These are phyloP conservation scores for Saturnia pavonia DNA, from an alignment of 2,888 invertebrate species.

Conservation along the genomic window DNA sequence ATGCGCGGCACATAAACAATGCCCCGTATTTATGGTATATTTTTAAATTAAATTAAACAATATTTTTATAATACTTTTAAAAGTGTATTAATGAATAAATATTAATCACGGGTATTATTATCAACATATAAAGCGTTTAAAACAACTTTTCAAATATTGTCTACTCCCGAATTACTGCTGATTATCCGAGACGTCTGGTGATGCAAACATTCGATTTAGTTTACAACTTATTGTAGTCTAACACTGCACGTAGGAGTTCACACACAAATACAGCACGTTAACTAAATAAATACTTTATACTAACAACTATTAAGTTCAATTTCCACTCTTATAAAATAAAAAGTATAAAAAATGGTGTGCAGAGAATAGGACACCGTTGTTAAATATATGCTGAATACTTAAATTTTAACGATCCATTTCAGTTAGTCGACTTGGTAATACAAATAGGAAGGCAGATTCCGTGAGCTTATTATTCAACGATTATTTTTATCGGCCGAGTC, in stretches of 20 bases:
- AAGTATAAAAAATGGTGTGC: not conserved
- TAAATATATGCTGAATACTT: slow-evolving; percentile 25
- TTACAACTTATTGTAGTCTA: too few species aligned
- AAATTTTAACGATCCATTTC: slow-evolving; percentile 25
- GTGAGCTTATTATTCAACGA: slow-evolving; percentile 27
- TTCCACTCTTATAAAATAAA: not conserved
- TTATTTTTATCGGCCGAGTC: slow-evolving; percentile 30
- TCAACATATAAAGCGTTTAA: too few species aligned
- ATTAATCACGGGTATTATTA: too few species aligned
- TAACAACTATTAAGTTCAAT: not conserved
- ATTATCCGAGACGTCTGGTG: not conserved
- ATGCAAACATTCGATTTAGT: not conserved
- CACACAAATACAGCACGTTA: not conserved
- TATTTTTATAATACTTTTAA: too few species aligned
- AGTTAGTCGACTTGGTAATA: slow-evolving; percentile 24
- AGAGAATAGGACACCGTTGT: slow-evolving; percentile 11
- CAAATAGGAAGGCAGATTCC: slow-evolving; percentile 17
- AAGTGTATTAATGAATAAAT: too few species aligned
- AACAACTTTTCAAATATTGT: too few species aligned
- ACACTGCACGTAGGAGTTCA: too few species aligned
- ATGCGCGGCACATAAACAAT: too few species aligned
- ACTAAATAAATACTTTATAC: not conserved
- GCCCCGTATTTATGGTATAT: too few species aligned
- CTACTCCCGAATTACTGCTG: not conserved
- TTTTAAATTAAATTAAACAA: too few species aligned